Base-by-base conservation (phyloP, 2,888 invertebrate species). In the Mythimna impura region DNA sequence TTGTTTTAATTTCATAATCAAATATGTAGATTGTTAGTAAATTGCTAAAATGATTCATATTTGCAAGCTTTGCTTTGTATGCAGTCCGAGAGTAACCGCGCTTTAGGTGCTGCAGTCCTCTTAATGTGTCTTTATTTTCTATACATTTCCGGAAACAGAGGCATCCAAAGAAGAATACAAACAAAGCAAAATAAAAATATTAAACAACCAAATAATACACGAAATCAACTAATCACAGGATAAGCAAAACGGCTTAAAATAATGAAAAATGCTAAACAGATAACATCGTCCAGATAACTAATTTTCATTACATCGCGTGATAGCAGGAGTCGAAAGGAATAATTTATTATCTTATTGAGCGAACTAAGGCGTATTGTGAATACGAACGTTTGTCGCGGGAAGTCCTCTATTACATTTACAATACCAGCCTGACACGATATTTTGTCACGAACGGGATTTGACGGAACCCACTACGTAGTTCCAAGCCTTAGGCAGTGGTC, bases 361-460 rank as follows among this genome's bases (percentile, higher is more conserved):
- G 65, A 71, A 78, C 73, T n/a, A 66, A 69, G 79, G 72, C 72
- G 73, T 83, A 80, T 82, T 81, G 87, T 84, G 82, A 87, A 87
- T 84, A 85, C 73, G 72, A 66, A 81, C 81, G 85, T 88, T 90
- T 89, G 88, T 88, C 87, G 78, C 80, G 84, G 89, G 90, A 90
- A 90, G 86, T 88, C 74, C 85, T 66, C 85, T 83, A 88, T 91
- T 90, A 87, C 71, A 71, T 63, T 83, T 76, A 82, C 80, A 88
- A 88, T 87, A 82, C 81, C 77, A 22, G 54, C 30, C 47, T 25
- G 71, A 71, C 89, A 87, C 87, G 89, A 82, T 65, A 86, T 82
- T 75, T 73, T 71, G 83, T 85, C 88, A 89, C 87, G 89, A 79
- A 63, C 25, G 64, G 68, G 14, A 73, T 77, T 74, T 76, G 69